Percentiles rank a stretch among this genome's conserved stretches.
Conservation (phyloP, 2,113 vertebrate species). For the Thermophis baileyi region DNA sequence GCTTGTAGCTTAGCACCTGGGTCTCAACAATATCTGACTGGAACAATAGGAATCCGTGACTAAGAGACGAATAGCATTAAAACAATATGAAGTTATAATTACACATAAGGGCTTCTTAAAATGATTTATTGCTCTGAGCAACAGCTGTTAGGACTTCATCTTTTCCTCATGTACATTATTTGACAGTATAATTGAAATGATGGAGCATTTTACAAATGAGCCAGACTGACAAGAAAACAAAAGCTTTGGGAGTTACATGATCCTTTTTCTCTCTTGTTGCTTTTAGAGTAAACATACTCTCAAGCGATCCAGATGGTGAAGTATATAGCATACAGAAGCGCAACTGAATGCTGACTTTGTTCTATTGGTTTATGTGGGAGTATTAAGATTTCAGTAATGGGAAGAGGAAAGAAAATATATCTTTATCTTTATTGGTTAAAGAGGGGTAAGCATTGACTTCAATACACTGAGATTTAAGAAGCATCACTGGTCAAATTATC, state of each 20-base stretch:
- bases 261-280: neutral
- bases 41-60: slow-evolving; percentile 35
- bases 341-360: slow-evolving; percentile 5
- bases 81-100: slow-evolving; percentile 53
- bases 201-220: slow-evolving; percentile 53
- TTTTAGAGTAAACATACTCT: slow-evolving; percentile 28
- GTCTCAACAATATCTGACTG: slow-evolving; percentile 24
- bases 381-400: neutral
- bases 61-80: slow-evolving; percentile 29
- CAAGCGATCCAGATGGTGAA: slow-evolving; percentile 23
- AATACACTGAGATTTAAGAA: neutral
- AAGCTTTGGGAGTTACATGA: slow-evolving; percentile 23
- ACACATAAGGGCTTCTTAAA: slow-evolving; percentile 29
- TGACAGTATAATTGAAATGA: slow-evolving; percentile 51
- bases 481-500: neutral
- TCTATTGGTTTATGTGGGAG: neutral
- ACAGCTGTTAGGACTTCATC: slow-evolving; percentile 45
- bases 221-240: slow-evolving; percentile 30
- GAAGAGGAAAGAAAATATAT: neutral
- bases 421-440: neutral
- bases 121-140: slow-evolving; percentile 44
- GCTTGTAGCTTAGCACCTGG: slow-evolving; percentile 38
- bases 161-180: slow-evolving; percentile 43
- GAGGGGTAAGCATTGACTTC: neutral
- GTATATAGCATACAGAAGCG: slow-evolving; percentile 3